Conservation (phyloP, 2,888 invertebrate species). For the Hirtodrosophila cameraria region DNA sequence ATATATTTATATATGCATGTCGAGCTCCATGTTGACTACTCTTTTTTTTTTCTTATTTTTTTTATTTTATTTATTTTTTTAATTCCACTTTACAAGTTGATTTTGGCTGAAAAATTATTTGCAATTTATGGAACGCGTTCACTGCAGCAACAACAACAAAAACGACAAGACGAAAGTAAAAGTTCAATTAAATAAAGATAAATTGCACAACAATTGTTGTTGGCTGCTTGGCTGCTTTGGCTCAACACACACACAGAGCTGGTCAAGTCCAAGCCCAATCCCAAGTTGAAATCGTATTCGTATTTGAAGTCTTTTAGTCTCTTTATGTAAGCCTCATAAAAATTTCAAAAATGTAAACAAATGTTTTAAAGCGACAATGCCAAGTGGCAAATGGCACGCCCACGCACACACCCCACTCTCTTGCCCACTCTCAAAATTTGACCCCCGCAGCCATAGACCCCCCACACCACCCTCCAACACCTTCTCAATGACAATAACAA, state of each 20-base stretch:
- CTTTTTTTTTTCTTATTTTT: slow-evolving; percentile 26
- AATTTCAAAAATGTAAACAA: slow-evolving; percentile 42
- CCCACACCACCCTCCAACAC: too few species aligned
- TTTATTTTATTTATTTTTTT: slow-evolving; percentile 26
- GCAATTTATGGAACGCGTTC: slow-evolving; percentile 78
- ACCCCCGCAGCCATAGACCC: neutral
- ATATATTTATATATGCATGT: slow-evolving; percentile 25
- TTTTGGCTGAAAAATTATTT: slow-evolving; percentile 68
- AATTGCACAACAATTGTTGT: slow-evolving; percentile 75
- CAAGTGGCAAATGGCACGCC: slow-evolving; percentile 32
- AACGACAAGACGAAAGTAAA: slow-evolving; percentile 66
- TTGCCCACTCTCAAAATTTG: too few species aligned
- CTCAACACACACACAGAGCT: slow-evolving; percentile 1
- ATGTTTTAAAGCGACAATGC: slow-evolving; percentile 24
- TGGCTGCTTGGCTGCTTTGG: slow-evolving; percentile 7
- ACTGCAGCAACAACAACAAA: slow-evolving; percentile 28
- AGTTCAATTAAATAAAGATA: slow-evolving; percentile 77
- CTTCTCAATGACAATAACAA: slow-evolving; percentile 20
- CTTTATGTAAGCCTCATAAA: slow-evolving; percentile 50
- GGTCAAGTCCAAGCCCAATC: slow-evolving; percentile 30
- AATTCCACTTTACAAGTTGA: slow-evolving; percentile 47
- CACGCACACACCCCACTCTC: neutral
- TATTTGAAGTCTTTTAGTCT: slow-evolving; percentile 16
- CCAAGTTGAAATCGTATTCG: neutral
- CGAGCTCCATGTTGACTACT: slow-evolving; percentile 33